phyloP scores from a whole-genome alignment of 2,113 vertebrate genomes.

The Casuarius casuarius region DNA sequence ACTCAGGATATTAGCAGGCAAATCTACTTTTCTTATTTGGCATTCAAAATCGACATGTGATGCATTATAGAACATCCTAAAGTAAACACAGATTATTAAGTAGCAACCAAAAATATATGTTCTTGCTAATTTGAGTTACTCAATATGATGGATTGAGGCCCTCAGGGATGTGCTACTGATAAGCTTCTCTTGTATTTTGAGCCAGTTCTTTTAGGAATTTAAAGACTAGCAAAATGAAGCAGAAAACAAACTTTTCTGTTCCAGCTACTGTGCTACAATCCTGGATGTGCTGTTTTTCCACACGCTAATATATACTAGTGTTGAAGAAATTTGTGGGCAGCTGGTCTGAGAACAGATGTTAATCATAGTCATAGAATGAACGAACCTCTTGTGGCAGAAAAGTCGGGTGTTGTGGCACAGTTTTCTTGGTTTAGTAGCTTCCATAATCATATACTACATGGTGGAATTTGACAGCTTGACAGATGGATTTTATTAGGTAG shows the following conservation, averaged over 20 bases:
- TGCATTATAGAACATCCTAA: not conserved
- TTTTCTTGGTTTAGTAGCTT: not conserved
- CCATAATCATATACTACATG: accelerated
- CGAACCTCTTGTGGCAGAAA: not conserved
- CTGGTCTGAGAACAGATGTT: not conserved
- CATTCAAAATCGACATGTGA: accelerated
- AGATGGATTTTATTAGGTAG: not conserved
- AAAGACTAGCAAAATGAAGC: not conserved
- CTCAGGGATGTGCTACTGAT: not conserved
- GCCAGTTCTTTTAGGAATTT: not conserved
- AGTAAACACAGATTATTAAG: not conserved
- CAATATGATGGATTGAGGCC: not conserved
- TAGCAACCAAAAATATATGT: not conserved
- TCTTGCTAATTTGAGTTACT: not conserved
- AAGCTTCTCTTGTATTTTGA: not conserved
- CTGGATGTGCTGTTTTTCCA: not conserved
- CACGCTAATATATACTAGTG: not conserved
- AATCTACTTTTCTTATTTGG: not conserved
- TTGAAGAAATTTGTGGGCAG: not conserved
- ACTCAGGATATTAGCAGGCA: not conserved
- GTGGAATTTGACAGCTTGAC: not conserved
- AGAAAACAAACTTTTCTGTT: not conserved
- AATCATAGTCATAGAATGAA: not conserved
- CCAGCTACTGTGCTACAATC: not conserved
- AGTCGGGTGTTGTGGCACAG: not conserved